Evolutionary conservation across 1,140 invertebrate species (phyloP).

Genomic region (Apis dorsata): DNA sequence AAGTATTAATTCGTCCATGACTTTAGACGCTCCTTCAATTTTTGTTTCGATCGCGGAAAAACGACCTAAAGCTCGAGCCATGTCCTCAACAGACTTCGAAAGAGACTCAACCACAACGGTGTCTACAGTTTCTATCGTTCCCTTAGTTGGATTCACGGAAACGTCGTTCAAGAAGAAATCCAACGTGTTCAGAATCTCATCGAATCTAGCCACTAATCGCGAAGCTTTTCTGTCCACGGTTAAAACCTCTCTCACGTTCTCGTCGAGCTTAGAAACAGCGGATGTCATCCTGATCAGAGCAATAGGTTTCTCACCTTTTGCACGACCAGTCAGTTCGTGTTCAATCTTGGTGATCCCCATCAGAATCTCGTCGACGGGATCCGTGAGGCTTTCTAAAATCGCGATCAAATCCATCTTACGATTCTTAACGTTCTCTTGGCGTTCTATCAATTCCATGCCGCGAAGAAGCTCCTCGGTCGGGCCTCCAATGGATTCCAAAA

Average conservation of each 20-base stretch:
- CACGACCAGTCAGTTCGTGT: conserved; percentile 68
- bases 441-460: conserved; percentile 71
- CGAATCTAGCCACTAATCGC: conserved; percentile 49
- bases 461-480: conserved; percentile 75
- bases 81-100: conserved; percentile 70
- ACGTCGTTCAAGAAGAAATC: conserved; percentile 64
- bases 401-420: conserved; percentile 64
- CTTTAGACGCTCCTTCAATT: background rate
- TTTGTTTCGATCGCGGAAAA: background rate
- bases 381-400: conserved; percentile 76
- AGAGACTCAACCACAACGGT: conserved; percentile 74
- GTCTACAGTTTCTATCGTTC: conserved; percentile 72
- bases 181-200: conserved; percentile 56
- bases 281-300: conserved; percentile 69
- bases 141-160: conserved; percentile 62
- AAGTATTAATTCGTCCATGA: conserved; percentile 52
- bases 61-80: conserved; percentile 46
- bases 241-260: conserved; percentile 44
- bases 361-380: conserved; percentile 75
- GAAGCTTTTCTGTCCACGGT: conserved; percentile 20
- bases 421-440: conserved; percentile 53
- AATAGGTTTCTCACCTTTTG: conserved; percentile 67
- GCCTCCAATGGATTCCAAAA: conserved; percentile 74
- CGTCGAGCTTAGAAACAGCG: conserved; percentile 58
- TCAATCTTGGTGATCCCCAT: conserved; percentile 72